Evolutionary conservation across 2,797 vertebrate genomes (phyloP).

Genomic region (Lagorchestes hirsutus): DNA sequence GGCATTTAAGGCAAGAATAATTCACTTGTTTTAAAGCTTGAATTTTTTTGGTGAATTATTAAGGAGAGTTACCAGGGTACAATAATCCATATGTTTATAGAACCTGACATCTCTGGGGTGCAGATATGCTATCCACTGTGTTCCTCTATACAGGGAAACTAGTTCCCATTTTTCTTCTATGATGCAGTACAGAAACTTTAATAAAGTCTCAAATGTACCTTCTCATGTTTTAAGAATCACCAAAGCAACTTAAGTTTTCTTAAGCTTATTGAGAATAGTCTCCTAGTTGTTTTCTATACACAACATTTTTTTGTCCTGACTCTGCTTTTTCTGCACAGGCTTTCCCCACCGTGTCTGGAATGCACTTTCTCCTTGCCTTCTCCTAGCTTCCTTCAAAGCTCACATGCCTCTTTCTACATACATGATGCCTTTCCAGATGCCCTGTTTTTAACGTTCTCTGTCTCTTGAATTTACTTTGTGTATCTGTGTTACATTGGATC

Average conservation of each 20-base stretch:
- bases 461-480: not conserved
- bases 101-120: slow-evolving; percentile 55
- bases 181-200: slow-evolving; percentile 43
- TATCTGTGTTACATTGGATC: not conserved
- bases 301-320: not conserved
- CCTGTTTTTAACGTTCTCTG: not conserved
- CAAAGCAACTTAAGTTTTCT: slow-evolving; percentile 55
- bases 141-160: slow-evolving; percentile 33
- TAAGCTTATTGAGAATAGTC: slow-evolving; percentile 51
- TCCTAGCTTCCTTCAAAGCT: not conserved
- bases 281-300: slow-evolving; percentile 43
- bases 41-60: slow-evolving; percentile 77
- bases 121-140: slow-evolving; percentile 61
- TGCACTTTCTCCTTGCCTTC: not conserved
- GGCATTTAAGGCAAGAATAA: slow-evolving; percentile 70
- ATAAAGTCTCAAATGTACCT: slow-evolving; percentile 58
- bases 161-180: slow-evolving; percentile 51
- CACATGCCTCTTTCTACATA: not conserved
- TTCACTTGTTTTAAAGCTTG: slow-evolving; percentile 67
- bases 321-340: not conserved
- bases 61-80: slow-evolving; percentile 78
- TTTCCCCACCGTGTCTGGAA: not conserved
- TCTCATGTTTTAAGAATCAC: slow-evolving; percentile 39
- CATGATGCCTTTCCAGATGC: not conserved
- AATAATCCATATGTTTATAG: slow-evolving; percentile 62